phyloP scores from a whole-genome alignment of 2,888 invertebrate genomes.

The Hyalella azteca region DNA sequence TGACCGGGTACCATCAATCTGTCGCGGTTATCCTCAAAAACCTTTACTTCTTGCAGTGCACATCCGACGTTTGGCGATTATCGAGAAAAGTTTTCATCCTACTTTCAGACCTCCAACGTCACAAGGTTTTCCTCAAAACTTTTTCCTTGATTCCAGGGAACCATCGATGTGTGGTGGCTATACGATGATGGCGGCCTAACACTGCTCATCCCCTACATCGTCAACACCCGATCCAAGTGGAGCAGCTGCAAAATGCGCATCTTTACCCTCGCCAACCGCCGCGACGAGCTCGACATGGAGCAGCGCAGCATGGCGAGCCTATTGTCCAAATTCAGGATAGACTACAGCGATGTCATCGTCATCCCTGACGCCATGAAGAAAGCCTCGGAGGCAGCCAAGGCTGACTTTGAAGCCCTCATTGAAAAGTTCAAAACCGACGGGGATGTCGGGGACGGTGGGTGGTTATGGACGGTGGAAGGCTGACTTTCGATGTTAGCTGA shows the following conservation, averaged over 20 bases:
- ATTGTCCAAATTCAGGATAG: conserved; percentile 93
- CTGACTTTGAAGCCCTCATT: conserved; percentile 81
- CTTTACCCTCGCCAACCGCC: conserved; percentile 72
- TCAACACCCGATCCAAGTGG: conserved; percentile 82
- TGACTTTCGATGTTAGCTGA: too few species aligned
- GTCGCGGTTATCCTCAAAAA: neutral
- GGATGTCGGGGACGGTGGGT: conserved; percentile 50
- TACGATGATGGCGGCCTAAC: conserved; percentile 96
- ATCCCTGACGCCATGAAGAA: conserved; percentile 89
- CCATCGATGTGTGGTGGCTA: conserved; percentile 97
- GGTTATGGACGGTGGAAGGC: too few species aligned
- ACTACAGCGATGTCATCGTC: conserved; percentile 90
- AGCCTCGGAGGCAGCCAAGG: conserved; percentile 77
- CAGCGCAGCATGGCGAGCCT: conserved; percentile 87
- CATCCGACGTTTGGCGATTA: neutral
- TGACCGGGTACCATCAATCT: too few species aligned
- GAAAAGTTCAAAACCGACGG: conserved; percentile 60
- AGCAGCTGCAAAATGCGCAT: conserved; percentile 80
- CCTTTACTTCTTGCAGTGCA: neutral
- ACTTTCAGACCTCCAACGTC: too few species aligned
- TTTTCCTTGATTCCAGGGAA: too few species aligned
- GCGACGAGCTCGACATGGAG: conserved; percentile 57
- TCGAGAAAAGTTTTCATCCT: too few species aligned
- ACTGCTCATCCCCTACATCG: conserved; percentile 82
- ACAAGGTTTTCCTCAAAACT: too few species aligned